phyloP scores from a whole-genome alignment of 2,797 vertebrate genomes.

The Danionella dracula region DNA sequence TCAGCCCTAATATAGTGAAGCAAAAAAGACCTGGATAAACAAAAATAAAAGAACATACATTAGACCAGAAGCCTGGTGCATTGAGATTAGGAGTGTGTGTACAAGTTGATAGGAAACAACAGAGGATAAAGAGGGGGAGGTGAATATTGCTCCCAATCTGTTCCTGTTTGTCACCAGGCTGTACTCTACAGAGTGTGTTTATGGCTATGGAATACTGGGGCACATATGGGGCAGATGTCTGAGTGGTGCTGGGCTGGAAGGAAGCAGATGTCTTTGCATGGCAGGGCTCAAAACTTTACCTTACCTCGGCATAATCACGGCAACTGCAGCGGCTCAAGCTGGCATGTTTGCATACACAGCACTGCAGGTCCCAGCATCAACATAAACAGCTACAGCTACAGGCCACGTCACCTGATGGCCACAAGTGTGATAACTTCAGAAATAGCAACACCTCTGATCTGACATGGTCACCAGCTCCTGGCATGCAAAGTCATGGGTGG shows the following conservation, averaged over 20 bases:
- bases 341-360: conserved; percentile 9
- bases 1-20: conserved; percentile 19
- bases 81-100: conserved; percentile 42
- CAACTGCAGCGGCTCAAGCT: conserved; percentile 8
- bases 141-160: conserved; percentile 24
- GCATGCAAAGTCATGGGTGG: neutral
- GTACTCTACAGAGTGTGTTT: conserved; percentile 13
- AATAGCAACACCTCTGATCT: neutral
- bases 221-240: conserved; percentile 29
- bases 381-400: conserved; percentile 4
- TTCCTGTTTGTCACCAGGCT: conserved; percentile 22
- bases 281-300: conserved; percentile 12
- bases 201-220: conserved; percentile 13
- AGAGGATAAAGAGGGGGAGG: conserved; percentile 9
- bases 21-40: conserved; percentile 37
- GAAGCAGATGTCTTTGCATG: conserved; percentile 29
- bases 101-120: conserved; percentile 37
- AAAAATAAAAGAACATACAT: conserved; percentile 31
- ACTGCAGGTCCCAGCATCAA: conserved; percentile 14
- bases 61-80: conserved; percentile 33
- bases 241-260: conserved; percentile 9
- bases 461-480: neutral
- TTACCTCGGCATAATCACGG: conserved; percentile 19
- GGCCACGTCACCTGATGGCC: neutral
- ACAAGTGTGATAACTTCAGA: conserved; percentile 13